phyloP scores from a whole-genome alignment of 2,113 vertebrate genomes.

The Psilopsiagon aurifrons region DNA sequence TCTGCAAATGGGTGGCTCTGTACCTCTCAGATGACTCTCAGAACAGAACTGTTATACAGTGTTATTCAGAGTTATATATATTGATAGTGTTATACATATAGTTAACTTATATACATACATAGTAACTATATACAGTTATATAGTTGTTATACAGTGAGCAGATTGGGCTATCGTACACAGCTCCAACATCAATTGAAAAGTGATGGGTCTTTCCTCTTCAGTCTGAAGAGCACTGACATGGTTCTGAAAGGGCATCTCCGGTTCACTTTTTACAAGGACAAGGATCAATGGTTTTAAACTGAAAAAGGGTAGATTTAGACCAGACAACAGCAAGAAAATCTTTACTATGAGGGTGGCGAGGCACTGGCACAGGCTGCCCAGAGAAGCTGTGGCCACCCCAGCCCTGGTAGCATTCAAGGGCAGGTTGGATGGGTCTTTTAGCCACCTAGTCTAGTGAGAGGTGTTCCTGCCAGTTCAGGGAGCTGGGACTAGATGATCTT shows the following conservation, averaged over 20 bases:
- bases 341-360: not conserved
- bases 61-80: too few species aligned
- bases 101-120: too few species aligned
- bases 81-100: too few species aligned
- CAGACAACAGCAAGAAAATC: not conserved
- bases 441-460: not conserved
- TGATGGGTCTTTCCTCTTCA: not conserved
- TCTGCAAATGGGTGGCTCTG: not conserved
- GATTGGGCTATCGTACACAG: not conserved
- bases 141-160: not conserved
- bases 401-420: not conserved
- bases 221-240: not conserved
- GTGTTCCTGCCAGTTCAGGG: too few species aligned
- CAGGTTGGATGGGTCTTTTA: not conserved
- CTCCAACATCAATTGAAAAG: not conserved
- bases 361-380: not conserved
- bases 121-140: too few species aligned
- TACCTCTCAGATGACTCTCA: not conserved
- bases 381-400: not conserved
- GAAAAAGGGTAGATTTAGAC: not conserved
- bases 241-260: not conserved
- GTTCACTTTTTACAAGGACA: not conserved
- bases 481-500: not conserved
- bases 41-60: not conserved
- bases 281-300: not conserved